Percentiles rank a stretch among this genome's conserved stretches.
These are phyloP conservation scores for Gymnorhina tibicen DNA, from an alignment of 2,113 vertebrate species.

Conservation along the genomic window DNA sequence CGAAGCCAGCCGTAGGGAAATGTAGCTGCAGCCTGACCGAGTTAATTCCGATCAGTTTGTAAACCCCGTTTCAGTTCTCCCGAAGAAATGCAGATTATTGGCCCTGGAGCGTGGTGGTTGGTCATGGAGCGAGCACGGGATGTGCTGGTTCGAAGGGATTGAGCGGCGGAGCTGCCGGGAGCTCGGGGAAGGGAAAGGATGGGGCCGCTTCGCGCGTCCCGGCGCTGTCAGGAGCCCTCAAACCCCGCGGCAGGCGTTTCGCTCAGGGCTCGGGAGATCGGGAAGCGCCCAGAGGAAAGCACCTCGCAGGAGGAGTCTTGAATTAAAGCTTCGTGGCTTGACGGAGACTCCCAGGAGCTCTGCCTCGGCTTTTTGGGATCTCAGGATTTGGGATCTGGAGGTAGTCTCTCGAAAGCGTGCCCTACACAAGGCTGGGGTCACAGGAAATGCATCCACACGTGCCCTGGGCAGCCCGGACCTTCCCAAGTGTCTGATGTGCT, in stretches of 20 bases:
- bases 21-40: neutral
- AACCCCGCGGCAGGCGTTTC: neutral
- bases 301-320: neutral
- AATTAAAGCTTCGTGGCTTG: neutral
- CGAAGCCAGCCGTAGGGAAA: neutral
- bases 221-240: neutral
- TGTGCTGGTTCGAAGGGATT: neutral
- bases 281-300: neutral
- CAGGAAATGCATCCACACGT: neutral
- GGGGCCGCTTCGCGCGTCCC: neutral
- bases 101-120: neutral
- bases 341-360: neutral
- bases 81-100: neutral
- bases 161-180: neutral
- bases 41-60: slow-evolving; percentile 4
- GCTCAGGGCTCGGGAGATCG: neutral
- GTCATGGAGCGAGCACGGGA: neutral
- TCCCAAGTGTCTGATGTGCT: neutral
- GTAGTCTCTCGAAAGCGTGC: neutral
- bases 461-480: neutral
- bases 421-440: neutral
- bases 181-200: neutral
- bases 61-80: neutral
- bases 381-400: neutral
- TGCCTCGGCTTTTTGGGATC: neutral